Percentiles rank a stretch among this genome's conserved stretches.
Conservation (phyloP, 2,888 invertebrate genomes). For the Drosophila nr. fundita region DNA sequence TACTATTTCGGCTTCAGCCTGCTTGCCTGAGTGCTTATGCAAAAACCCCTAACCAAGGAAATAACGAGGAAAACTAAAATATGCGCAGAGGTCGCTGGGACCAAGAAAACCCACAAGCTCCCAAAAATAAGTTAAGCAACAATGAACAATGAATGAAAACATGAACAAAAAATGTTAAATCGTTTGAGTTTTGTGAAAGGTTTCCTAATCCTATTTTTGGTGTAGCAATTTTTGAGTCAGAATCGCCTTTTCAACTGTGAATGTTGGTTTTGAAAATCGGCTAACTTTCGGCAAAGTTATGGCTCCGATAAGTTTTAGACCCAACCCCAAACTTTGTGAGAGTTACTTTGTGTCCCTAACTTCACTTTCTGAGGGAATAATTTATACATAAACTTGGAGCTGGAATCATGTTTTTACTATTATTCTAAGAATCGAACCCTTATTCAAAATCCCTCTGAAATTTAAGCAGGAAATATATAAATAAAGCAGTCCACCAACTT, state of each 20-base stretch:
- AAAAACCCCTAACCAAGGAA: constrained; percentile 28
- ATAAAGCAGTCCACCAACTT: background rate
- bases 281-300: background rate
- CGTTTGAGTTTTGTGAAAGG: no score
- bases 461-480: background rate
- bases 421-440: background rate
- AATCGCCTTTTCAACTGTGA: background rate
- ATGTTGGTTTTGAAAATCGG: background rate
- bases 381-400: background rate
- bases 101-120: background rate
- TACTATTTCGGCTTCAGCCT: constrained; percentile 24
- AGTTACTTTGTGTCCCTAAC: background rate
- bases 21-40: constrained; percentile 34
- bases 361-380: accelerated
- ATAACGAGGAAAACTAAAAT: constrained; percentile 8
- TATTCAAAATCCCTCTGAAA: background rate
- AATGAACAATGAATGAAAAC: no score
- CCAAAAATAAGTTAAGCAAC: no score
- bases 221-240: background rate
- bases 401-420: background rate
- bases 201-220: no score
- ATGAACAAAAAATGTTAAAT: no score
- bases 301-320: background rate
- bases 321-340: background rate
- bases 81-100: background rate